Percentiles rank a stretch among this genome's conserved stretches.
Conservation (phyloP, 2,888 invertebrate genomes). For the Caradrina kadenii region DNA sequence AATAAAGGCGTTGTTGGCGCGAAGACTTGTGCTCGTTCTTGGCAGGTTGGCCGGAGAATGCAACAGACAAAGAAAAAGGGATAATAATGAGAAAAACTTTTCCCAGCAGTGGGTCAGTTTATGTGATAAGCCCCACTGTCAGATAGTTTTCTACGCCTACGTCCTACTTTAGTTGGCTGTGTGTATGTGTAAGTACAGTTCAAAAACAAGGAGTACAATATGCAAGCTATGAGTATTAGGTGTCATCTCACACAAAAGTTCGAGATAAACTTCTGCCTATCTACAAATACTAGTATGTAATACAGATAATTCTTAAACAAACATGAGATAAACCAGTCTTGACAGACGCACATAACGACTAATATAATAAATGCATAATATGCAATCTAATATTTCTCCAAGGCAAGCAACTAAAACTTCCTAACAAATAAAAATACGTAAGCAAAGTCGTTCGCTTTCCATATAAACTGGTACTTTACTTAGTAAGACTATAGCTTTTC, state of each 20-base stretch:
- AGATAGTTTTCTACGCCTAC: neutral
- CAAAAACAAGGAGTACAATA: neutral
- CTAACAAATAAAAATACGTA: constrained; percentile 22
- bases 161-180: neutral
- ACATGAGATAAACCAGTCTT: constrained; percentile 23
- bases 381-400: constrained; percentile 41
- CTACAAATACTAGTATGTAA: neutral
- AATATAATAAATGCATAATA: constrained; percentile 37
- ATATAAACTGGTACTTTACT: constrained; percentile 36
- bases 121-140: neutral
- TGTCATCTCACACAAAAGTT: neutral
- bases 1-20: neutral
- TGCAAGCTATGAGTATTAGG: neutral
- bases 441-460: neutral
- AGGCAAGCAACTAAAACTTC: constrained; percentile 48
- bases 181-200: neutral
- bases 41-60: neutral
- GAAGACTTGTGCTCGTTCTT: neutral
- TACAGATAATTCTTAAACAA: constrained; percentile 20
- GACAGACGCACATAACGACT: constrained; percentile 25
- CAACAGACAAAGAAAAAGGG: neutral
- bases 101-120: no score
- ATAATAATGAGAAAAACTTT: neutral
- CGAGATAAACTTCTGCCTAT: neutral
- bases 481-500: constrained; percentile 27